A percentile compares a stretch with the other conserved stretches of the same genome.
These are phyloP conservation scores for Eupithecia exiguata DNA, from an alignment of 2,888 invertebrate species.

Conservation along the genomic window DNA sequence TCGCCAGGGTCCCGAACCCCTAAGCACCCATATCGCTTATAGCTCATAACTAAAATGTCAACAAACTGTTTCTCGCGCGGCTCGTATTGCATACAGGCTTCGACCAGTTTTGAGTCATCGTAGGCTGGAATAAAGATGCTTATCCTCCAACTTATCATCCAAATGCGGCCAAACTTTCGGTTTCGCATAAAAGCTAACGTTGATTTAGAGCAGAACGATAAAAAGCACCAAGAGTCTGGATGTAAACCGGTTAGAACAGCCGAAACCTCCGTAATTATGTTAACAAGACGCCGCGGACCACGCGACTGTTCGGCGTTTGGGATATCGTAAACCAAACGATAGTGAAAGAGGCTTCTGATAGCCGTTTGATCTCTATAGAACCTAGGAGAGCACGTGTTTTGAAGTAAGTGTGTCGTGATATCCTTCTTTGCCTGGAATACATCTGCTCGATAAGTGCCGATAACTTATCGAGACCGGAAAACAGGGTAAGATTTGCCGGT, in stretches of 20 bases:
- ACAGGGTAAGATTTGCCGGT: slow-evolving; percentile 71
- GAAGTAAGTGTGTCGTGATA: slow-evolving; percentile 31
- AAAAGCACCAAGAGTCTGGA: slow-evolving; percentile 61
- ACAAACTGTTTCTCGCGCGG: slow-evolving; percentile 54
- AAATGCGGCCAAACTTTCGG: slow-evolving; percentile 80
- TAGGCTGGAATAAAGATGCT: slow-evolving; percentile 49
- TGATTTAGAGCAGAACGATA: slow-evolving; percentile 68
- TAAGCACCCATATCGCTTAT: slow-evolving; percentile 58
- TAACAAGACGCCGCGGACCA: slow-evolving; percentile 66
- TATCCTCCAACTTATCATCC: slow-evolving; percentile 61
- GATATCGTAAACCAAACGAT: slow-evolving; percentile 62
- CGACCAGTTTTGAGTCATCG: slow-evolving; percentile 43
- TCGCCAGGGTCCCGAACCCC: slow-evolving; percentile 43
- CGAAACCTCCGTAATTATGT: slow-evolving; percentile 75
- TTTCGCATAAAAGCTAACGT: slow-evolving; percentile 75
- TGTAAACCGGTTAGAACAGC: slow-evolving; percentile 69
- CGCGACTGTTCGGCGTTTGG: slow-evolving; percentile 58
- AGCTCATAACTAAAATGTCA: slow-evolving; percentile 67
- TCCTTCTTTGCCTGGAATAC: slow-evolving; percentile 46
- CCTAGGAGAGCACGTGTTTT: slow-evolving; percentile 52
- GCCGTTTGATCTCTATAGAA: slow-evolving; percentile 48
- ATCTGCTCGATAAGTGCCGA: slow-evolving; percentile 64
- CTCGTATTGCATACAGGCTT: slow-evolving; percentile 29
- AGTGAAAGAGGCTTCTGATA: slow-evolving; percentile 64
- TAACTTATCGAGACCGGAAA: slow-evolving; percentile 77